phyloP scores from a whole-genome alignment of 2,797 vertebrate species.

The Cygnus olor region DNA sequence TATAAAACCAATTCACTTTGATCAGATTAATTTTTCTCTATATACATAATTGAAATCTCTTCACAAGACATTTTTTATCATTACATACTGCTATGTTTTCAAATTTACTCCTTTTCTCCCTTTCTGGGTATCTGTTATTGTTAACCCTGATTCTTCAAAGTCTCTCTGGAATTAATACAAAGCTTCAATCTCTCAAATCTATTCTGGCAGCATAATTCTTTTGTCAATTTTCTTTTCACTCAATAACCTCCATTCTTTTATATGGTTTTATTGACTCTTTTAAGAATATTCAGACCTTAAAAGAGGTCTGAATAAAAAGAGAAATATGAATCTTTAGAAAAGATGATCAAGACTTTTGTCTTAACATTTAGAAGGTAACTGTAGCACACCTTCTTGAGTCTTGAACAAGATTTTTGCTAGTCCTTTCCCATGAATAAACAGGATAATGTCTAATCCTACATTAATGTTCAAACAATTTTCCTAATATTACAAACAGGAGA shows the following conservation, averaged over 20 bases:
- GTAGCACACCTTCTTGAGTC: not conserved
- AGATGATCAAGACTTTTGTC: not conserved
- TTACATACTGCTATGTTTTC: not conserved
- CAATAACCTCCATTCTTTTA: not conserved
- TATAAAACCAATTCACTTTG: not conserved
- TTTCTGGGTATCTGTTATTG: not conserved
- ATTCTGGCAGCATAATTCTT: not conserved
- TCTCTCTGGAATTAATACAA: not conserved
- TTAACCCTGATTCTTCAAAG: not conserved
- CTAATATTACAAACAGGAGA: not conserved
- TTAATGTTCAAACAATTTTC: not conserved
- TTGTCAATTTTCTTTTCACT: not conserved
- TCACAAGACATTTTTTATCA: not conserved
- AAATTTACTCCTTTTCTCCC: not conserved
- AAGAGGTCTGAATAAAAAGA: not conserved
- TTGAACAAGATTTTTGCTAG: not conserved
- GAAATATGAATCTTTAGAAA: not conserved
- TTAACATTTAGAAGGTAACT: not conserved
- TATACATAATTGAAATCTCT: not conserved
- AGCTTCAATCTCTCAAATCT: not conserved
- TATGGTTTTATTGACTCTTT: not conserved
- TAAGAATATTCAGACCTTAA: not conserved
- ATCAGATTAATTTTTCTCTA: slow-evolving; percentile 11
- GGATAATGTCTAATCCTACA: not conserved
- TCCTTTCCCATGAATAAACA: not conserved